Conservation (phyloP, 2,888 invertebrate species). For the Chalcis sispes region DNA sequence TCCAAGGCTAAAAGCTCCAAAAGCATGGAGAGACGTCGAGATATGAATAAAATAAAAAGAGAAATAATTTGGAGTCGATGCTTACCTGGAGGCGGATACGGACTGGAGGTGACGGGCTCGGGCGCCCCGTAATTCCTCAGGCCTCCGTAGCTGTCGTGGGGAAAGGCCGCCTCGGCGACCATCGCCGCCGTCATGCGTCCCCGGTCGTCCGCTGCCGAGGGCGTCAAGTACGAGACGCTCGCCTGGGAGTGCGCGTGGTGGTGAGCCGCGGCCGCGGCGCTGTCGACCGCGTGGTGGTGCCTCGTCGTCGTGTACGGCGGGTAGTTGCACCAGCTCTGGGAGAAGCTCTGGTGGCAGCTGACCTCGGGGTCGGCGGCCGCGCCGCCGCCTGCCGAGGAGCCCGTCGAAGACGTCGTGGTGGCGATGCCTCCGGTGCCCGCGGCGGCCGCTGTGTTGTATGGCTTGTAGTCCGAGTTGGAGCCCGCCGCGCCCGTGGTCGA, state of each 20-base stretch:
- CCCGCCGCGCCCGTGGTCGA: conserved; percentile 73
- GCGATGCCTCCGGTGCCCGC: conserved; percentile 79
- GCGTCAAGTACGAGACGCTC: conserved; percentile 82
- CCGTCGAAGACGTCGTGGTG: conserved; percentile 77
- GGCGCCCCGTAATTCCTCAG: conserved; percentile 85
- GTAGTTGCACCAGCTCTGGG: conserved; percentile 87
- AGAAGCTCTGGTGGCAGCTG: conserved; percentile 83
- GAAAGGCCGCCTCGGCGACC: conserved; percentile 80
- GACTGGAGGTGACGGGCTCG: conserved; percentile 85
- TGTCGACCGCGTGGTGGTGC: conserved; percentile 78
- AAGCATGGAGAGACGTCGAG: too few relatives aligned
- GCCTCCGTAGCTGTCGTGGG: conserved; percentile 84
- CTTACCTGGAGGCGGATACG: conserved; percentile 88
- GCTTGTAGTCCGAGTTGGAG: conserved; percentile 79
- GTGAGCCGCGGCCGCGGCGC: conserved; percentile 64
- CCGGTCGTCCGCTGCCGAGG: conserved; percentile 82
- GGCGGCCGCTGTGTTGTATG: conserved; percentile 80
- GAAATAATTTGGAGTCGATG: conserved; percentile 69
- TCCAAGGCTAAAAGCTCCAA: too few relatives aligned
- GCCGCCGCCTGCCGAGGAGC: conserved; percentile 76
- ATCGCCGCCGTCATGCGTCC: conserved; percentile 80
- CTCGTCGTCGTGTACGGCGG: conserved; percentile 80
- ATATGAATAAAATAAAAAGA: background rate
- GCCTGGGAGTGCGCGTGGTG: conserved; percentile 80
- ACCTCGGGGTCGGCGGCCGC: conserved; percentile 77